Conservation (phyloP, 2,797 vertebrate species). For the Megalops cyprinoides region DNA sequence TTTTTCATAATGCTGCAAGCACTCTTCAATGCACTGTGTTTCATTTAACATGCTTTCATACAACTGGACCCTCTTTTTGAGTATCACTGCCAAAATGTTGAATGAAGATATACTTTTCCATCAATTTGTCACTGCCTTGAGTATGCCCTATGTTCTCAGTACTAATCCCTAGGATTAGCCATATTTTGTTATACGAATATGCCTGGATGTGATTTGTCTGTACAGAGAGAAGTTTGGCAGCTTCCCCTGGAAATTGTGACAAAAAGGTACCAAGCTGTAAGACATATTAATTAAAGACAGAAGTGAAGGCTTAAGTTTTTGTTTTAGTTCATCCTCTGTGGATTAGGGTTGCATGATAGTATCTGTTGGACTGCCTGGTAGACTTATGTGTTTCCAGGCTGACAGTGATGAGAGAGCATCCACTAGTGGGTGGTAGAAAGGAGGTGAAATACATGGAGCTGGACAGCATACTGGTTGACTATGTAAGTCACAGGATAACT, state of each 20-base stretch:
- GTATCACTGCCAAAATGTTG: neutral
- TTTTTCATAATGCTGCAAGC: neutral
- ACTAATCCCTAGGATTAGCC: conserved; percentile 6
- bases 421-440: neutral
- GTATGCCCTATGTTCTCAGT: neutral
- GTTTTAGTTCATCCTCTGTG: neutral
- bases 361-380: neutral
- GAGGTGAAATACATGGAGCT: neutral
- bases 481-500: neutral
- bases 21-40: neutral
- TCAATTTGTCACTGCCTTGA: neutral
- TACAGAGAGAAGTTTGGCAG: neutral
- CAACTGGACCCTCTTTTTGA: neutral
- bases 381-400: neutral
- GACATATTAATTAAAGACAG: conserved; percentile 8
- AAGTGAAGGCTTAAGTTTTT: neutral
- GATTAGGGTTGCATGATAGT: neutral
- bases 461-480: neutral
- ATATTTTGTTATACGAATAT: conserved; percentile 1
- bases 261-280: neutral
- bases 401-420: neutral
- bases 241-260: neutral
- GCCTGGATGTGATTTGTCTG: neutral
- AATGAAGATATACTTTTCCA: neutral
- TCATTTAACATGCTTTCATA: neutral